Conservation (phyloP, 2,888 invertebrate genomes). For the Urechis unicinctus region DNA sequence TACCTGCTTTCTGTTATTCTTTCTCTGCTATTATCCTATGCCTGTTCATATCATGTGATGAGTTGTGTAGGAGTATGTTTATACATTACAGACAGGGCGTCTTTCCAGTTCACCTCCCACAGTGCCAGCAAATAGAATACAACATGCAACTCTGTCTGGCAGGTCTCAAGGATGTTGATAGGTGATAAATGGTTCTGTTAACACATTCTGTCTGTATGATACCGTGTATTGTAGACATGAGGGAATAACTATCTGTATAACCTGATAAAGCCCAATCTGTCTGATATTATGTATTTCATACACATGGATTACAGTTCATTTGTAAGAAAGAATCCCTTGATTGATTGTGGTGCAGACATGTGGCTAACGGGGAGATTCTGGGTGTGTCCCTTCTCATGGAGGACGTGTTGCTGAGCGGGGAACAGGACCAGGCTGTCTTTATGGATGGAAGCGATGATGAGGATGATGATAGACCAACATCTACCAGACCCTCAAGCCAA, state of each 20-base stretch:
- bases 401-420: constrained; percentile 42
- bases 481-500: not conserved
- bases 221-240: too few species aligned
- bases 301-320: too few species aligned
- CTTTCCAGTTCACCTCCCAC: constrained; percentile 39
- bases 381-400: constrained; percentile 47
- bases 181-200: constrained; percentile 29
- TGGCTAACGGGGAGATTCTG: constrained; percentile 49
- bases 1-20: not conserved
- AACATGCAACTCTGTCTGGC: constrained; percentile 44
- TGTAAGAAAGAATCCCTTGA: too few species aligned
- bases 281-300: too few species aligned
- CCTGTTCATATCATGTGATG: not conserved
- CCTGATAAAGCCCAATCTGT: too few species aligned
- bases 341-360: constrained; percentile 41
- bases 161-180: constrained; percentile 47
- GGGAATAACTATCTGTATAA: too few species aligned
- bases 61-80: not conserved
- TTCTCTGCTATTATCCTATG: too few species aligned
- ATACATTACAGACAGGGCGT: constrained; percentile 37
- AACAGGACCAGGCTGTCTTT: constrained; percentile 28
- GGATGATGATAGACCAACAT: constrained; percentile 2
- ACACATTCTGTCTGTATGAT: too few species aligned
- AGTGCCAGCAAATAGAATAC: constrained; percentile 42
- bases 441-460: constrained; percentile 20